These are phyloP conservation scores for Nemotelus pantherinus DNA, from an alignment of 2,888 invertebrate species.

Conservation along the genomic window DNA sequence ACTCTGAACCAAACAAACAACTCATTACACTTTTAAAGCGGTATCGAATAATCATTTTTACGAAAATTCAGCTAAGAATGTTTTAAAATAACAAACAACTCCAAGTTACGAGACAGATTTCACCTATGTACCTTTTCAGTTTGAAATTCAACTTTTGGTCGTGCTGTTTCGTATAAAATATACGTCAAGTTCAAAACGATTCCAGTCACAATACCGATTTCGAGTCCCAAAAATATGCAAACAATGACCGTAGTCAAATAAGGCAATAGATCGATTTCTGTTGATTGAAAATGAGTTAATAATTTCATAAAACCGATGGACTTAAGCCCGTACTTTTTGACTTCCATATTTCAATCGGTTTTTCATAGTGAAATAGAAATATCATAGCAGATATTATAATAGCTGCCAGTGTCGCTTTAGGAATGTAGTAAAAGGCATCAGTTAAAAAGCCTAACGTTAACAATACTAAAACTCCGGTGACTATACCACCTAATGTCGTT, in stretches of 20 bases:
- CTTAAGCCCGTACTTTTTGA: constrained; percentile 74
- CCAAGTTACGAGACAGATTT: too few relatives aligned
- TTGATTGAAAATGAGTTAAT: background rate
- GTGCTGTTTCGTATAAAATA: constrained; percentile 83
- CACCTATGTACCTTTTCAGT: constrained; percentile 23
- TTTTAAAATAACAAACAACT: too few relatives aligned
- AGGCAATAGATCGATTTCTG: constrained; percentile 87
- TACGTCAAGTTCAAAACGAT: constrained; percentile 82
- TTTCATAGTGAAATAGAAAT: constrained; percentile 79
- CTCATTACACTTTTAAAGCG: too few relatives aligned
- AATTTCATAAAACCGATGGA: too few relatives aligned
- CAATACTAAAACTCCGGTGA: constrained; percentile 80
- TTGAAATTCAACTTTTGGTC: constrained; percentile 76
- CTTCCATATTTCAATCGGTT: constrained; percentile 78
- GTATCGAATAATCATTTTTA: too few relatives aligned
- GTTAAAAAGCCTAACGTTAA: constrained; percentile 82
- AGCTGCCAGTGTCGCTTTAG: constrained; percentile 84
- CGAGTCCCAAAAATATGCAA: constrained; percentile 82
- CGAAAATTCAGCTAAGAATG: too few relatives aligned
- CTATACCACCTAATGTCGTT: constrained; percentile 83
- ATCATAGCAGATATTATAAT: constrained; percentile 91
- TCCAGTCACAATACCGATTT: constrained; percentile 88
- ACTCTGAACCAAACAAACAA: too few relatives aligned
- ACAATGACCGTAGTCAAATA: constrained; percentile 82
- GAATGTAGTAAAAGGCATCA: constrained; percentile 84